Evolutionary conservation across 2,113 vertebrate species (phyloP), one percentile per base, ranked within the genome.

Genomic region (western clawed frog (Xenopus tropicalis)): DNA sequence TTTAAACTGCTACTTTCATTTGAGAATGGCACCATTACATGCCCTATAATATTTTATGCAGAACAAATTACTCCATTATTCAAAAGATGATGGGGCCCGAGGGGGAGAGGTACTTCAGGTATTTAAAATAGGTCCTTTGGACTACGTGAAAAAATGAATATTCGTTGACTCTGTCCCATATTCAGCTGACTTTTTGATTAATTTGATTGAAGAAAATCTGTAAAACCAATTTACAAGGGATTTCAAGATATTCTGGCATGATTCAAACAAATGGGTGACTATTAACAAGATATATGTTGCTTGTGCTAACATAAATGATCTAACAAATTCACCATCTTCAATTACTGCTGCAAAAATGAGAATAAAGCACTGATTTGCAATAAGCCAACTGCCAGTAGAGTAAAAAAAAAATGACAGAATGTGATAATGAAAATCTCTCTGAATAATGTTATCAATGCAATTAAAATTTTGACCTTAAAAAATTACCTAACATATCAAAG

Each of bases 241-340:
- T 83, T 83, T 68, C 44, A 75, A 85, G 63, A 75, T 69, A 77
- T 77, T 23, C 66, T 83, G 66, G 74, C 76, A 81, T 78, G 81
- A 82, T 71, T 77, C 58, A 71, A 79, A 85, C 84, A 83, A 88
- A 85, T 44, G 22, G 62, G 43, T 77, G 46, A 63, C 66, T 37
- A 85, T 83, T 84, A 85, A 81, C 75, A 22, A 79, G 69, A 80
- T 83, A 85, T 80, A 83, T 81, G 78, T 83, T 73, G 69, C 80
- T 80, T 66, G 74, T 61, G 66, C 54, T 63, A 81, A 82, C 84
- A 82, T 43, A 83, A 85, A 83, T 80, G 83, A 87, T 86, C 37
- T 84, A 70, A 74, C 2, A 79, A 82, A 84, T 82, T 72, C 77
- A 79, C 73, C 78, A 57, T 67, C 77, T 82, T 86, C 79, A 82